Evolutionary conservation across 2,797 vertebrate species (phyloP).

Genomic region (Cossypha polioptera): DNA sequence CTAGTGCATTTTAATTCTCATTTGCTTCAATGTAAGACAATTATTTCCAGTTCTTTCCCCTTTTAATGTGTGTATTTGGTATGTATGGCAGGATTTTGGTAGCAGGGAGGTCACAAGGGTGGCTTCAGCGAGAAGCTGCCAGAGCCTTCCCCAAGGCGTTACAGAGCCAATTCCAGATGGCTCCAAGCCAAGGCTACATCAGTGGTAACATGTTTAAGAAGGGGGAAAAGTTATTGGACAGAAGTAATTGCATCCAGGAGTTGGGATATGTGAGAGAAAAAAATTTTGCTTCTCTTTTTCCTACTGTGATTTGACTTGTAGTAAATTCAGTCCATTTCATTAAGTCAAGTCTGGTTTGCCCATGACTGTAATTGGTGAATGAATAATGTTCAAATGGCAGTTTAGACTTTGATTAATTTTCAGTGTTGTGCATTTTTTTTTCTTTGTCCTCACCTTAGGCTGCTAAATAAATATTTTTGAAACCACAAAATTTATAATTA

Average conservation of each 20-base stretch:
- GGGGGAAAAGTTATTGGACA: background rate
- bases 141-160: background rate
- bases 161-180: background rate
- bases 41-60: background rate
- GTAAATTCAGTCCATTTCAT: background rate
- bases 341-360: background rate
- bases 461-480: constrained; percentile 2
- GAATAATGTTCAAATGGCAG: background rate
- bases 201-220: background rate
- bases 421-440: background rate
- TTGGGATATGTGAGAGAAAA: background rate
- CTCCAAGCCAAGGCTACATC: background rate
- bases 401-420: background rate
- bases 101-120: too few relatives aligned
- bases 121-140: background rate
- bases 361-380: background rate
- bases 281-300: background rate
- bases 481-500: background rate
- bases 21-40: background rate
- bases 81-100: background rate
- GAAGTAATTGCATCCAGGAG: background rate
- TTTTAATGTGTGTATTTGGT: background rate
- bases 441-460: background rate
- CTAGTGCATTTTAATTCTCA: background rate
- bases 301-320: background rate